Evolutionary conservation across 35 echinoderm and acorn worm species (phyloP), one percentile per base, ranked within the genome.

Genomic region (Heliocidaris erythrogramma): DNA sequence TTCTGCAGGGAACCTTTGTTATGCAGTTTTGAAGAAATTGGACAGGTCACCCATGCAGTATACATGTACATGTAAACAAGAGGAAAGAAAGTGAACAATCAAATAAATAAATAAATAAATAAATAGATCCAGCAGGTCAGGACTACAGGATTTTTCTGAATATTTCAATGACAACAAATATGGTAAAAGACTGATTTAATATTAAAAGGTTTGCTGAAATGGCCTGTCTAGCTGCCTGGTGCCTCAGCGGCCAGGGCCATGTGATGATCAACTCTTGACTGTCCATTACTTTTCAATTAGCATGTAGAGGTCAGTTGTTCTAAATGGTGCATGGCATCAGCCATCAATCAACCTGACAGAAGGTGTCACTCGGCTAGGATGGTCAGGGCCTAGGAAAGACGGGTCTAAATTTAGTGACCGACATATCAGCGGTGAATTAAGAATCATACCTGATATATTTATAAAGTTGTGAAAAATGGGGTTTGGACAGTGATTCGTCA

Each of bases 221-320:
- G 7, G 65, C 21, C 4, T 27, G 14, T 18, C 60, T 69, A 18
- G 14, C 60, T 69, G 60, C 2, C 60, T 69, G 60, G 24, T 18
- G 17, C 14, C 2, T 21, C 5, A 24, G 27, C 7, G 65, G 4
- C 65, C 18, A 6, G 3, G 21, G 21, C 65, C 65, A 42, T 17
- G 65, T n/a, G 65, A 5, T 18, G 65, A n/a, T n/a, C 65, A 78
- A 7, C 17, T 78, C 65, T 78, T 78, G 65, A 78, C 65, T 78
- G 65, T n/a, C 65, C 65, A 78, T 78, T 78, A 78, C 65, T 78
- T 78, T 78, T 78, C 65, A 78, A 78, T 78, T 78, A 78, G 27
- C 65, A 78, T 78, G 21, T n/a, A 78, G 65, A 78, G 65, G 65
- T 78, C 65, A 78, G 65, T 78, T 78, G 65, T 78, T 78, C 65